phyloP scores from a whole-genome alignment of 1,140 invertebrate genomes.

The Ylistrum balloti region DNA sequence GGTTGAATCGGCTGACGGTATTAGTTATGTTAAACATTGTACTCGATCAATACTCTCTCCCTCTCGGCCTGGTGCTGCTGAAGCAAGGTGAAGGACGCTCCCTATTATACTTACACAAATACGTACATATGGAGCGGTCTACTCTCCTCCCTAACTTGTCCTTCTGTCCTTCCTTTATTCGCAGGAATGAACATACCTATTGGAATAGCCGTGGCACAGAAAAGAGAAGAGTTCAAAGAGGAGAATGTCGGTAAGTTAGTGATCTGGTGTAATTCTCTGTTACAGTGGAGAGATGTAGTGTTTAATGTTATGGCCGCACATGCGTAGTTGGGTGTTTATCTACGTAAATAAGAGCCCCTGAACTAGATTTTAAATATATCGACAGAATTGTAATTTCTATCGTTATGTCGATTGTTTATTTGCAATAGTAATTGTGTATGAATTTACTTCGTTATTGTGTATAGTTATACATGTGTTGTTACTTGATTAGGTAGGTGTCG shows the following conservation, averaged over 20 bases:
- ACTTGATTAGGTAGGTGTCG: no score
- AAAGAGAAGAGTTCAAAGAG: conserved; percentile 85
- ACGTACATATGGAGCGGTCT: not conserved
- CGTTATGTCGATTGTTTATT: not conserved
- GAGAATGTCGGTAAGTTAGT: conserved; percentile 84
- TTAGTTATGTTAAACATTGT: not conserved
- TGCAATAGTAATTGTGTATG: not conserved
- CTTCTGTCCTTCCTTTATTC: conserved; percentile 41
- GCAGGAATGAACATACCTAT: conserved; percentile 86
- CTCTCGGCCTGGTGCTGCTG: not conserved
- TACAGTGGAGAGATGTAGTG: not conserved
- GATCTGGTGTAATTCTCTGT: not conserved
- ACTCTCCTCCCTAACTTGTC: not conserved
- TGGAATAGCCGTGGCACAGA: conserved; percentile 92
- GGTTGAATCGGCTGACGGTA: conserved; percentile 2
- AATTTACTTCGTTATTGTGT: not conserved
- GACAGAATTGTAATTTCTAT: not conserved
- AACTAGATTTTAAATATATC: not conserved
- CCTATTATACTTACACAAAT: not conserved
- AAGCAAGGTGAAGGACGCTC: conserved; percentile 36
- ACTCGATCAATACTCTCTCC: not conserved
- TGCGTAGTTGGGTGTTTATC: conserved; percentile 30
- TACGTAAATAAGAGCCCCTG: not conserved
- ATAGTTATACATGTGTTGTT: not conserved
- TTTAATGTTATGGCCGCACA: conserved; percentile 37